Base-by-base conservation (phyloP, 2,113 vertebrate genomes). In the Neofelis nebulosa region DNA sequence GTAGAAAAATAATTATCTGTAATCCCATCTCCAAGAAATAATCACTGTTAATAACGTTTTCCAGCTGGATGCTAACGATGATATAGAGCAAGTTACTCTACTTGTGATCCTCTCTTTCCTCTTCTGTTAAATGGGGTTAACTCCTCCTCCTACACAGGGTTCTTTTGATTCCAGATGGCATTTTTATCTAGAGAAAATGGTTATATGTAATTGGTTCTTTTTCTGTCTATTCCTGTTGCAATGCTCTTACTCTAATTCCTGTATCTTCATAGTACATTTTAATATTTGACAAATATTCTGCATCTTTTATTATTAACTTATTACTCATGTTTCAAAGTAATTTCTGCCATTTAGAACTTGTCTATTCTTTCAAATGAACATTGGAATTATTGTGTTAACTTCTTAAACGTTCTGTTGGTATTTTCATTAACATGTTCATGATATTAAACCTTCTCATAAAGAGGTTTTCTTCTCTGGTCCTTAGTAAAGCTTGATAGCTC, bases 151-250 rank as follows among this genome's bases (percentile, higher is more conserved):
- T 27, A 27, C 11, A 78, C 50, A 84, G 27, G 3, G 15, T 27
- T 82, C 36, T 69, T 95, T 93, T 83, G 50, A 84, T 89, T 96
- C 41, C 78, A 94, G 21, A 84, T 79, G 50, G 29, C 38, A 69
- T 76, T 82, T 88, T 92, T 57, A 69, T 82, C 9, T 5, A 83
- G 23, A 88, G 57, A 31, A 66, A 93, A 57, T 83, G 31, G 36
- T 38, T 89, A 21, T 68, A 93, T 83, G 29, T 66, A 93, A 38
- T 81, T 87, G 66, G 15, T 57, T 48, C 84, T 89, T 50, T 90
- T 45, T 68, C 55, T 87, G 2, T 57, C 23, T 76, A 15, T 83
- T 74, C 55, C 36, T 66, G 5, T 88, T 55, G 57, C 52, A 74
- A 66, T 88, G 66, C 48, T 74, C 55, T 92, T 55, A 18, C 41